phyloP scores from a whole-genome alignment of 2,113 vertebrate species.

The Vidua chalybeata region DNA sequence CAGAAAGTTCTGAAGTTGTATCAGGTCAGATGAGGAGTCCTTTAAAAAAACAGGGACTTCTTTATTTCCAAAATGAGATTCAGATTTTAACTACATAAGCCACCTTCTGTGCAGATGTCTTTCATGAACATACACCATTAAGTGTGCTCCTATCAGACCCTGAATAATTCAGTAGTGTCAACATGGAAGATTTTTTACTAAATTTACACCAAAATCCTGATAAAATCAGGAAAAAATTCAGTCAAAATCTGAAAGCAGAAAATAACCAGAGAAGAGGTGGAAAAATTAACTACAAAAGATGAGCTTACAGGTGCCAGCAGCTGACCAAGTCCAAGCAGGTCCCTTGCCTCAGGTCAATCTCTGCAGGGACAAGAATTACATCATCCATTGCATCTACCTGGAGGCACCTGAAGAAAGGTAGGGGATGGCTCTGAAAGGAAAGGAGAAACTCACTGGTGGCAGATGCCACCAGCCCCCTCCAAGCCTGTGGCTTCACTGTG shows the following conservation, averaged over 20 bases:
- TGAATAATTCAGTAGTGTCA: neutral
- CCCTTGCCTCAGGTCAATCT: neutral
- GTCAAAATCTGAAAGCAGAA: neutral
- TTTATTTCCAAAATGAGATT: neutral
- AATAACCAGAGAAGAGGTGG: neutral
- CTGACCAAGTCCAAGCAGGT: neutral
- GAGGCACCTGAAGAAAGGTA: neutral
- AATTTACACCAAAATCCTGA: neutral
- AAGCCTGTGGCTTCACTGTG: neutral
- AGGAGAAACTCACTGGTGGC: neutral
- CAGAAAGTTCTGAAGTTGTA: neutral
- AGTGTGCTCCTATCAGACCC: neutral
- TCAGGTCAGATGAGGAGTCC: neutral
- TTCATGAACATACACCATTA: neutral
- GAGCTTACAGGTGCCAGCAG: neutral
- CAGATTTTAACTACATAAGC: neutral
- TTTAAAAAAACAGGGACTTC: neutral
- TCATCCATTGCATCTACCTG: neutral
- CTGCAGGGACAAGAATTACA: neutral
- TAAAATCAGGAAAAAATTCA: neutral
- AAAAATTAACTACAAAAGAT: neutral
- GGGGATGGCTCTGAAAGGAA: neutral
- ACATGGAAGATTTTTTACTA: neutral
- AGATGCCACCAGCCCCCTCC: neutral
- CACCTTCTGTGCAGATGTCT: neutral